Percentiles rank a stretch among this genome's conserved stretches.
phyloP scores from a whole-genome alignment of 2,888 invertebrate species.

The Danaus chrysippus region DNA sequence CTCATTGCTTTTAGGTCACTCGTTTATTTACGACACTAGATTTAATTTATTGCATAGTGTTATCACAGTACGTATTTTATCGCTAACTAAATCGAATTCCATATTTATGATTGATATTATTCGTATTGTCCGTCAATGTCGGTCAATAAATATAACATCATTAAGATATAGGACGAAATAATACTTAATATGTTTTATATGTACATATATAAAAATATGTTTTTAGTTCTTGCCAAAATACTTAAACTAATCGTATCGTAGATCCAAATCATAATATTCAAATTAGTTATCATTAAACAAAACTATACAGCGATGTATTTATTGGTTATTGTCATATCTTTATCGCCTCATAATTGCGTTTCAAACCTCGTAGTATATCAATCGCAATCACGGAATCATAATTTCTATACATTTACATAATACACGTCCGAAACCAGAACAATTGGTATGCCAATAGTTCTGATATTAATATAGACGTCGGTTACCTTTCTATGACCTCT shows the following conservation, averaged over 20 bases:
- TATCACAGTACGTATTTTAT: constrained; percentile 34
- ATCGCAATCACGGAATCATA: constrained; percentile 26
- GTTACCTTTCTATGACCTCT: constrained; percentile 75
- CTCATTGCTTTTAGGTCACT: constrained; percentile 37
- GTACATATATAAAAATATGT: too few relatives aligned
- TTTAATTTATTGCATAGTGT: constrained; percentile 34
- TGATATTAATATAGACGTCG: constrained; percentile 61
- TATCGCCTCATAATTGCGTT: constrained; percentile 7
- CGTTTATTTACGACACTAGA: constrained; percentile 36
- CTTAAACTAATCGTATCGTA: too few relatives aligned
- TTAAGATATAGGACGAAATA: too few relatives aligned
- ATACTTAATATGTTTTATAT: too few relatives aligned
- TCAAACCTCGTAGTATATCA: constrained; percentile 16
- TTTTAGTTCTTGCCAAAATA: too few relatives aligned
- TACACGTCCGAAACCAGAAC: constrained; percentile 30
- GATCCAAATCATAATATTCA: background rate
- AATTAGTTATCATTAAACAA: background rate
- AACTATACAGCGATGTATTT: background rate
- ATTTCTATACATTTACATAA: constrained; percentile 32
- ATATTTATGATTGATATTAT: constrained; percentile 34
- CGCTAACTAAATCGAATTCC: constrained; percentile 42
- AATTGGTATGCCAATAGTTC: constrained; percentile 31
- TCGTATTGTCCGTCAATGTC: constrained; percentile 9
- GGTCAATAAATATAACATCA: too few relatives aligned
- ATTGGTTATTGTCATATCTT: constrained; percentile 8